Percentiles rank a stretch among this genome's conserved stretches.
These are phyloP conservation scores for Macaria notata DNA, from an alignment of 2,888 invertebrate species.

Conservation along the genomic window DNA sequence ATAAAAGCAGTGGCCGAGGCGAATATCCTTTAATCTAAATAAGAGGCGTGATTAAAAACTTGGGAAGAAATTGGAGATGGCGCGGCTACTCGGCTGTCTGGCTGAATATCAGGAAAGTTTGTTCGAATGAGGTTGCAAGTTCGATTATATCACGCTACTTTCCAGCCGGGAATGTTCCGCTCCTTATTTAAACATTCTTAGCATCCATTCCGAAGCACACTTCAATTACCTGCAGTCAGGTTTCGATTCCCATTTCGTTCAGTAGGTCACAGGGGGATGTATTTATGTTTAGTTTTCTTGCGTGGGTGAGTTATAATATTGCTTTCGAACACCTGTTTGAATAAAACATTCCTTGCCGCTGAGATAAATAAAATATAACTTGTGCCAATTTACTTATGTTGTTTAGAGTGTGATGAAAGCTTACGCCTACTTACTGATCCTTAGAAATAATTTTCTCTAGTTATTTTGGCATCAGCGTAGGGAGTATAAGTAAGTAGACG, in stretches of 20 bases:
- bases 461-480: background rate
- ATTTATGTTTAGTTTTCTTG: slow-evolving; percentile 14
- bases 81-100: slow-evolving; percentile 28
- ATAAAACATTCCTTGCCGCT: slow-evolving; percentile 16
- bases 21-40: slow-evolving; percentile 35
- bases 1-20: slow-evolving; percentile 24
- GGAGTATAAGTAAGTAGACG: background rate
- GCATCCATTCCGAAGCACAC: slow-evolving; percentile 13
- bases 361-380: slow-evolving; percentile 4
- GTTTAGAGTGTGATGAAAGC: background rate
- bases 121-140: slow-evolving; percentile 7
- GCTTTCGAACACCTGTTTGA: slow-evolving; percentile 3
- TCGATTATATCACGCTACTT: slow-evolving; percentile 16
- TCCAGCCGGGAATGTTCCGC: slow-evolving; percentile 13
- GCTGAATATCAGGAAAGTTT: slow-evolving; percentile 40
- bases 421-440: slow-evolving; percentile 1
- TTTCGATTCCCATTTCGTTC: slow-evolving; percentile 16
- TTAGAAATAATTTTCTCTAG: background rate
- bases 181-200: slow-evolving; percentile 21
- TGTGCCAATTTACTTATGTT: background rate
- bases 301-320: slow-evolving; percentile 16
- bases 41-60: slow-evolving; percentile 48
- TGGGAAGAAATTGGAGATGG: slow-evolving; percentile 44
- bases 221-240: slow-evolving; percentile 23
- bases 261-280: slow-evolving; percentile 13